Percentiles rank a stretch among this genome's conserved stretches.
These are phyloP conservation scores for Paragorgia papillata DNA, from an alignment of 92 coral and sea anemone species.

Conservation along the genomic window DNA sequence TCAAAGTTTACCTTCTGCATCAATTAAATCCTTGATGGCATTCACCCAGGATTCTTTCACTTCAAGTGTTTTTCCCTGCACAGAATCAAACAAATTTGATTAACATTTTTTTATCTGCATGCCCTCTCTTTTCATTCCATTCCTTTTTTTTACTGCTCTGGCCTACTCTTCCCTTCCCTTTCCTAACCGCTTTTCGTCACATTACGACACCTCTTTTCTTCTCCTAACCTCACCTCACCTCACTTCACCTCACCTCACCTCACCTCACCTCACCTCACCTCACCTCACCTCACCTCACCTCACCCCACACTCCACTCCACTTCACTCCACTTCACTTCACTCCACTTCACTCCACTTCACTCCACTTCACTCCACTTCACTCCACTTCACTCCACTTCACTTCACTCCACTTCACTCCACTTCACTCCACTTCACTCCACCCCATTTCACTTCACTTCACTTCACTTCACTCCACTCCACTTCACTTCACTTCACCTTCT, in stretches of 20 bases:
- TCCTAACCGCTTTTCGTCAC: neutral
- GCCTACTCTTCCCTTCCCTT: no score
- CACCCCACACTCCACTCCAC: neutral
- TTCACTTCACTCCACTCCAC: neutral
- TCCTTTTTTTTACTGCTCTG: neutral
- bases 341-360: constrained; percentile 37
- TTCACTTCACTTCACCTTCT: neutral
- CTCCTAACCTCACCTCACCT: neutral
- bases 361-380: constrained; percentile 42
- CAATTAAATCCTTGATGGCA: constrained; percentile 57
- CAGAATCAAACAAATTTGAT: neutral
- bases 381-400: neutral
- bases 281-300: neutral
- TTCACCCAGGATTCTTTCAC: constrained; percentile 86
- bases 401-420: neutral
- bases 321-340: neutral
- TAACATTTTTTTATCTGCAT: neutral
- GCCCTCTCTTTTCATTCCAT: neutral
- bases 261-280: neutral
- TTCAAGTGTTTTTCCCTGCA: constrained; percentile 81
- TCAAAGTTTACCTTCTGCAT: constrained; percentile 22
- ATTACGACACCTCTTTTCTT: neutral
- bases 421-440: no score
- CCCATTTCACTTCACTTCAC: no score
- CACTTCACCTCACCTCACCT: neutral